A percentile compares a stretch with the other conserved stretches of the same genome.
These are phyloP conservation scores for Dicentrarchus labrax DNA, from an alignment of 2,113 vertebrate species.

Conservation along the genomic window DNA sequence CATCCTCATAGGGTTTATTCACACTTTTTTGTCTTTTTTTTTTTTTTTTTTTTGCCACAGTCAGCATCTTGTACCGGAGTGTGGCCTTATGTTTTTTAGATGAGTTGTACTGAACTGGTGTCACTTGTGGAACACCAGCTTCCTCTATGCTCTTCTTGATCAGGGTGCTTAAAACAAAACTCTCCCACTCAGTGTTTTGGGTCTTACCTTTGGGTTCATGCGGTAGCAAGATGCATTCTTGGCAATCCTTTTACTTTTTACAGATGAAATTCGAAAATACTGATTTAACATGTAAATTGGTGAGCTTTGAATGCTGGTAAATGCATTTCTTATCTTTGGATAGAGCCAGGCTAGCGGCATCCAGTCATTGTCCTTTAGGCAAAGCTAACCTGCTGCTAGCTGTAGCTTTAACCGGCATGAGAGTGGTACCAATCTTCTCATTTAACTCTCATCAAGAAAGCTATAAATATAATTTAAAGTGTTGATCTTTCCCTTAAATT, in stretches of 20 bases:
- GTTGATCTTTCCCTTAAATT: background rate
- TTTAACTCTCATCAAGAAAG: background rate
- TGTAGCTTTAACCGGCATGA: background rate
- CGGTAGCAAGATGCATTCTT: background rate
- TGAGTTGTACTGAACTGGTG: constrained; percentile 12
- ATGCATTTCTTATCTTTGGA: background rate
- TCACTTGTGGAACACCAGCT: constrained; percentile 7
- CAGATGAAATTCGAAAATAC: background rate
- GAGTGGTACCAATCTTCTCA: background rate
- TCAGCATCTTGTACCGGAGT: constrained; percentile 18
- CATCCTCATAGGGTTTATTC: constrained; percentile 1
- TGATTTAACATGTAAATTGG: background rate
- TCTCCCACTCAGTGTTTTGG: background rate
- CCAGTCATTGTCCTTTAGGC: background rate
- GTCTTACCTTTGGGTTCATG: background rate
- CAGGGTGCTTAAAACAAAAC: constrained; percentile 2
- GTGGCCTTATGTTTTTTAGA: constrained; percentile 19
- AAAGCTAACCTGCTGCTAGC: background rate
- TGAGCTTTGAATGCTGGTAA: background rate
- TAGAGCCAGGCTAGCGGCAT: background rate
- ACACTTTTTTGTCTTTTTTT: too few species aligned
- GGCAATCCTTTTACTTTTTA: background rate
- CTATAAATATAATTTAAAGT: background rate
- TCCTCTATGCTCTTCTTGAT: constrained; percentile 10
- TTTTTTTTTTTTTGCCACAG: background rate